phyloP scores from a whole-genome alignment of 2,797 vertebrate species.

The Melanotaenia nigrans region DNA sequence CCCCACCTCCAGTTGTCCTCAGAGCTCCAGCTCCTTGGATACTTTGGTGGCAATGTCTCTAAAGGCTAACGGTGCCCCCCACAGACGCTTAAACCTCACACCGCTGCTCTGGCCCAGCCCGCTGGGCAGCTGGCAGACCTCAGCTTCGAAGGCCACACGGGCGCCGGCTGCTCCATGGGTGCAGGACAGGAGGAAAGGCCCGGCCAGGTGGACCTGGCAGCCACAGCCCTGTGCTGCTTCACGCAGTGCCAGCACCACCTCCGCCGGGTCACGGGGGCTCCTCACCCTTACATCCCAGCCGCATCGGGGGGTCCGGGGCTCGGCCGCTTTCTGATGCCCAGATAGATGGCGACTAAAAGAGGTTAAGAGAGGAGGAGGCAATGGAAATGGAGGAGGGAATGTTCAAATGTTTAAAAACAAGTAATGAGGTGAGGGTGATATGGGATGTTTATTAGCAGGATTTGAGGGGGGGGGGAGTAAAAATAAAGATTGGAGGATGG shows the following conservation, averaged over 20 bases:
- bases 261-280: constrained; percentile 87
- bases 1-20: constrained; percentile 74
- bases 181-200: constrained; percentile 92
- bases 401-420: background rate
- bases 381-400: background rate
- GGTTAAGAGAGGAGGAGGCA: background rate
- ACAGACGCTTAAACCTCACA: constrained; percentile 89
- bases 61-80: constrained; percentile 90
- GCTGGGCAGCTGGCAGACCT: constrained; percentile 90
- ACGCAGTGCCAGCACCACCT: constrained; percentile 88
- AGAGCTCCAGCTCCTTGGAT: constrained; percentile 92
- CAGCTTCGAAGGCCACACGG: constrained; percentile 89
- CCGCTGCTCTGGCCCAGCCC: constrained; percentile 86
- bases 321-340: constrained; percentile 93
- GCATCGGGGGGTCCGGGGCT: constrained; percentile 94
- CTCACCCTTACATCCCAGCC: constrained; percentile 92
- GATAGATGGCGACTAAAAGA: constrained; percentile 91
- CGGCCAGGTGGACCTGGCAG: constrained; percentile 89
- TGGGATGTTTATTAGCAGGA: background rate
- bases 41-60: constrained; percentile 90
- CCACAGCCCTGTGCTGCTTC: constrained; percentile 86
- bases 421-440: background rate
- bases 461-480: background rate
- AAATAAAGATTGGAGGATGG: background rate
- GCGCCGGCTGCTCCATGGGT: constrained; percentile 87